Percentiles rank a stretch among this genome's conserved stretches.
Evolutionary conservation across 2,888 invertebrate species (phyloP).

Genomic region (Rhagonycha fulva): DNA sequence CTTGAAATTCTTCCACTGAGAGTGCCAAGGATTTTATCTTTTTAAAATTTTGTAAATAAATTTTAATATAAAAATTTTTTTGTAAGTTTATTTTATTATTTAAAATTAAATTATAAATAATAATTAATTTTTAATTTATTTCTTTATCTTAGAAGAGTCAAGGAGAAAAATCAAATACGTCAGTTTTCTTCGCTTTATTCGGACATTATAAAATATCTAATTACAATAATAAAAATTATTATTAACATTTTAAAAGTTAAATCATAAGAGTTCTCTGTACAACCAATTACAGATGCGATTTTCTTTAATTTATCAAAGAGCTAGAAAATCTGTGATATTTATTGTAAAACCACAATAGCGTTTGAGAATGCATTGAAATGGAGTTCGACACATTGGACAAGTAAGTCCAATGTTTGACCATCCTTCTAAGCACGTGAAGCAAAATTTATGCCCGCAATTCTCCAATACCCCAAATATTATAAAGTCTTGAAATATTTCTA

Average conservation of each 20-base stretch:
- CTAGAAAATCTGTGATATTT: background rate
- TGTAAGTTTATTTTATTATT: background rate
- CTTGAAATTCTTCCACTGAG: conserved; percentile 39
- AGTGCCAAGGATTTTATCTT: conserved; percentile 32
- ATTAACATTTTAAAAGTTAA: background rate
- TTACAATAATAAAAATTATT: background rate
- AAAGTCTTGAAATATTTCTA: background rate
- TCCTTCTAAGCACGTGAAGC: background rate
- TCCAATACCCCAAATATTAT: background rate
- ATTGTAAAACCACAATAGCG: background rate
- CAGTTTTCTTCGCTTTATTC: background rate
- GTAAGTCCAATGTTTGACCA: background rate
- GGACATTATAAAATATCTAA: background rate
- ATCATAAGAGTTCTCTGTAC: background rate
- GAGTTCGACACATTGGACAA: background rate
- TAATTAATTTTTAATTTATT: background rate
- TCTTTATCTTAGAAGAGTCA: background rate
- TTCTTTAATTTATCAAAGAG: too few relatives aligned
- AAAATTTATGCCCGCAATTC: background rate
- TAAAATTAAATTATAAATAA: too few relatives aligned
- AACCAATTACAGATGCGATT: too few relatives aligned
- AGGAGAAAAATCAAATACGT: background rate
- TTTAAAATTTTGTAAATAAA: background rate
- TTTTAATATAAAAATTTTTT: background rate
- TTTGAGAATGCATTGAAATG: background rate